phyloP scores from a whole-genome alignment of 1,140 invertebrate species.

The Lutraria rhynchaena region DNA sequence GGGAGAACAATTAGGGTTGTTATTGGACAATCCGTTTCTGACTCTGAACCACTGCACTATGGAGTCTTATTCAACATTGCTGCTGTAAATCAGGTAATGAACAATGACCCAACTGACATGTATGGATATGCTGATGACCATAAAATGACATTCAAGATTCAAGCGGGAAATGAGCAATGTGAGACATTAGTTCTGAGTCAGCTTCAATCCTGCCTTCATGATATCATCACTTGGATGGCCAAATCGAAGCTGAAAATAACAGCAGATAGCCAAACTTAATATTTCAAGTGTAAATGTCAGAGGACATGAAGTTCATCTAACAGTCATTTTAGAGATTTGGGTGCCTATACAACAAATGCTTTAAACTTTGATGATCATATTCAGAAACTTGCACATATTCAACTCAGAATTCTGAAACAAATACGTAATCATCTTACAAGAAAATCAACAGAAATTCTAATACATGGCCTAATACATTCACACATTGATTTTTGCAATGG shows the following conservation, averaged over 20 bases:
- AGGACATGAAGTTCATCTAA: constrained; percentile 10
- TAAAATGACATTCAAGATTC: constrained; percentile 18
- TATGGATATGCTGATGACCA: constrained; percentile 41
- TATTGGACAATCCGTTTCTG: neutral
- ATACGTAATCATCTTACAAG: too few species aligned
- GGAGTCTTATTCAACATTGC: constrained; percentile 9
- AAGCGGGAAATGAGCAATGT: constrained; percentile 31
- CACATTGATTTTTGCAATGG: too few species aligned
- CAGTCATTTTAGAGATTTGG: constrained; percentile 19
- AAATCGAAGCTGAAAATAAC: constrained; percentile 36
- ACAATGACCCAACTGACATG: constrained; percentile 29
- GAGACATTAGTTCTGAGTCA: constrained; percentile 11
- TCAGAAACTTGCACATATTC: constrained; percentile 7
- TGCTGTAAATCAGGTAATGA: constrained; percentile 28
- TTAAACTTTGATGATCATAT: constrained; percentile 20
- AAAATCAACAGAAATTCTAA: too few species aligned
- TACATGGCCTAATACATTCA: too few species aligned
- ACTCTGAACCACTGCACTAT: constrained; percentile 8
- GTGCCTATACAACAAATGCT: constrained; percentile 5
- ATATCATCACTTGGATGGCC: constrained; percentile 38
- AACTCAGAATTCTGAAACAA: neutral
- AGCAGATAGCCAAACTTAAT: constrained; percentile 22
- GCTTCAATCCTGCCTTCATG: constrained; percentile 14
- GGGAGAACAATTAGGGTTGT: constrained; percentile 23
- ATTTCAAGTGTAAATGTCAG: constrained; percentile 25